Evolutionary conservation across 2,888 invertebrate genomes (phyloP).

Genomic region (Trissolcus brochymenae): DNA sequence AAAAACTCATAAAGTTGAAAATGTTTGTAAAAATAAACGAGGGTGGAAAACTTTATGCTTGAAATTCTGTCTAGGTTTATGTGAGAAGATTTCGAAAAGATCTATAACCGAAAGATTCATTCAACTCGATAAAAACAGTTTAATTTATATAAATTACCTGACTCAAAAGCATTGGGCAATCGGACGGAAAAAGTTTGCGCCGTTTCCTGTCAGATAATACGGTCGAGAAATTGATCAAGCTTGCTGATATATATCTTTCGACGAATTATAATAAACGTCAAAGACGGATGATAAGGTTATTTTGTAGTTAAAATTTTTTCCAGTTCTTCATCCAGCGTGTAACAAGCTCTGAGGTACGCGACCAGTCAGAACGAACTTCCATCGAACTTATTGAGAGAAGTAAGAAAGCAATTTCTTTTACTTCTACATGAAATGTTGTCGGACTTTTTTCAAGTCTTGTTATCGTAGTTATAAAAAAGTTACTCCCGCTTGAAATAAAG

Average conservation of each 20-base stretch:
- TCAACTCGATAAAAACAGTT: slow-evolving; percentile 44
- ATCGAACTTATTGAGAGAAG: slow-evolving; percentile 54
- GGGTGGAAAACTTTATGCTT: no score
- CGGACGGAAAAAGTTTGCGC: slow-evolving; percentile 43
- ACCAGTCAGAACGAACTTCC: slow-evolving; percentile 48
- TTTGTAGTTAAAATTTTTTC: slow-evolving; percentile 53
- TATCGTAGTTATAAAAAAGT: slow-evolving; percentile 54
- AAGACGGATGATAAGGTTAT: slow-evolving; percentile 45
- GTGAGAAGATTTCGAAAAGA: no score
- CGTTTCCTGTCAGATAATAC: slow-evolving; percentile 45
- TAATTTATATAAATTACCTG: slow-evolving; percentile 47
- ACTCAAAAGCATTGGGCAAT: slow-evolving; percentile 22
- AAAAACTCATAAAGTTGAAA: no score
- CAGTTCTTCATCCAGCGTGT: slow-evolving; percentile 42
- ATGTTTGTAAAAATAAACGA: no score
- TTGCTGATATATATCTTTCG: slow-evolving; percentile 46
- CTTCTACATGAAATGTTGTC: slow-evolving; percentile 54
- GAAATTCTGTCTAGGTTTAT: no score
- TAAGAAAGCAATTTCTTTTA: slow-evolving; percentile 54
- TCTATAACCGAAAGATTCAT: no score
- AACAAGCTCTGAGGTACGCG: slow-evolving; percentile 48
- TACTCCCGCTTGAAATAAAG: slow-evolving; percentile 46
- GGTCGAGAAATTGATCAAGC: slow-evolving; percentile 51
- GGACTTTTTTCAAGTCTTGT: slow-evolving; percentile 54
- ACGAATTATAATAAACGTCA: slow-evolving; percentile 53